phyloP scores from a whole-genome alignment of 2,888 invertebrate species.

The Mechanitis messenoides region DNA sequence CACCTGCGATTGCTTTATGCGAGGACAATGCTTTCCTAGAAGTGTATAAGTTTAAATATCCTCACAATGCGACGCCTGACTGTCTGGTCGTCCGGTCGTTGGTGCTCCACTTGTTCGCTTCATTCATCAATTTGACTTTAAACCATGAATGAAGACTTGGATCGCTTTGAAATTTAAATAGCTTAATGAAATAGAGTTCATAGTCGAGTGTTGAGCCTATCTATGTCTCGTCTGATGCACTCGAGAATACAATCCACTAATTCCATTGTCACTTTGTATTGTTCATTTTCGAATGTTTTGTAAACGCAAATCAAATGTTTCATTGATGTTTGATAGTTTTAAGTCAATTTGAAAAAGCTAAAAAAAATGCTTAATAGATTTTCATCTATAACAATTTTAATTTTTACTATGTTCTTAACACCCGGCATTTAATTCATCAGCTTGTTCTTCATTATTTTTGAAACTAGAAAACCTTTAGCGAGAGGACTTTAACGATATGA shows the following conservation, averaged over 20 bases:
- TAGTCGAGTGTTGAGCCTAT: too few relatives aligned
- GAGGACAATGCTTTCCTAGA: slow-evolving; percentile 28
- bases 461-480: too few relatives aligned
- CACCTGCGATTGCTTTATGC: slow-evolving; percentile 55
- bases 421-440: too few relatives aligned
- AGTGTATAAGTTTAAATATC: slow-evolving; percentile 11
- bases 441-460: too few relatives aligned
- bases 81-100: slow-evolving; percentile 23
- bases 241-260: neutral
- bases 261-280: neutral
- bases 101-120: slow-evolving; percentile 47
- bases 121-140: slow-evolving; percentile 39
- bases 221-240: neutral
- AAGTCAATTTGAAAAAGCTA: too few relatives aligned
- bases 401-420: too few relatives aligned
- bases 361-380: too few relatives aligned
- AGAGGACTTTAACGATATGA: too few relatives aligned
- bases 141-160: slow-evolving; percentile 11
- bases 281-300: neutral
- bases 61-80: slow-evolving; percentile 23
- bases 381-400: too few relatives aligned
- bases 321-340: too few relatives aligned
- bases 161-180: neutral
- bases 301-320: too few relatives aligned
- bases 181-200: too few relatives aligned